Percentiles rank a stretch among this genome's conserved stretches.
phyloP scores from a whole-genome alignment of 2,113 vertebrate species.

The Cairina moschata region DNA sequence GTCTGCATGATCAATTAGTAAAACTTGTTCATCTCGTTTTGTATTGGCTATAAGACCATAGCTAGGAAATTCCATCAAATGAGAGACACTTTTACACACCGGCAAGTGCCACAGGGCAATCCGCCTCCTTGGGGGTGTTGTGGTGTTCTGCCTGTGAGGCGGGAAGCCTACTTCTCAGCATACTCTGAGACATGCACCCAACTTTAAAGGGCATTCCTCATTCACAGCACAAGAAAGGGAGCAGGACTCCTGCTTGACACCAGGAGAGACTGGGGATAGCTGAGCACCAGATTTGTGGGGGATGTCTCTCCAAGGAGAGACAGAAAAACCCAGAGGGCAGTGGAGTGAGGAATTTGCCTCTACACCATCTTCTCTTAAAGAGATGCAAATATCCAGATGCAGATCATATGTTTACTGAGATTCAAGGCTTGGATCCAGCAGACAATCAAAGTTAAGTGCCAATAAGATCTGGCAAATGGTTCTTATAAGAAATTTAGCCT shows the following conservation, averaged over 20 bases:
- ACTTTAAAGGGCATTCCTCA: not conserved
- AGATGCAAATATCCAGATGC: not conserved
- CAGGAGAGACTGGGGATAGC: not conserved
- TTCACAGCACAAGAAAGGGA: not conserved
- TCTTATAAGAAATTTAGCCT: not conserved
- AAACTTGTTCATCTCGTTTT: slow-evolving; percentile 32
- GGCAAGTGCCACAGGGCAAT: not conserved
- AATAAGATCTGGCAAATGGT: not conserved
- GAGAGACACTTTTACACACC: not conserved
- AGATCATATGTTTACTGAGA: not conserved
- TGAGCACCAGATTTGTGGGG: not conserved
- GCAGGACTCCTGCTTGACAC: not conserved
- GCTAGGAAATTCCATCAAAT: slow-evolving; percentile 65
- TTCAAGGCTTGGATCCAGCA: not conserved
- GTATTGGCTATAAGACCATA: not conserved
- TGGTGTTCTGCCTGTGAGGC: not conserved
- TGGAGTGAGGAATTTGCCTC: not conserved
- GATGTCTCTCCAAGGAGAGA: not conserved
- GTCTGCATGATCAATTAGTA: slow-evolving; percentile 49
- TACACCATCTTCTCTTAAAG: not conserved
- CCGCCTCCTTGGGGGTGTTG: fast-evolving
- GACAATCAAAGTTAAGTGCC: not conserved
- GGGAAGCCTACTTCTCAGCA: not conserved
- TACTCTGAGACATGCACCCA: not conserved
- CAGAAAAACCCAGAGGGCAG: not conserved